Conservation (phyloP, 2,888 invertebrate species). For the Luffia ferchaultella region DNA sequence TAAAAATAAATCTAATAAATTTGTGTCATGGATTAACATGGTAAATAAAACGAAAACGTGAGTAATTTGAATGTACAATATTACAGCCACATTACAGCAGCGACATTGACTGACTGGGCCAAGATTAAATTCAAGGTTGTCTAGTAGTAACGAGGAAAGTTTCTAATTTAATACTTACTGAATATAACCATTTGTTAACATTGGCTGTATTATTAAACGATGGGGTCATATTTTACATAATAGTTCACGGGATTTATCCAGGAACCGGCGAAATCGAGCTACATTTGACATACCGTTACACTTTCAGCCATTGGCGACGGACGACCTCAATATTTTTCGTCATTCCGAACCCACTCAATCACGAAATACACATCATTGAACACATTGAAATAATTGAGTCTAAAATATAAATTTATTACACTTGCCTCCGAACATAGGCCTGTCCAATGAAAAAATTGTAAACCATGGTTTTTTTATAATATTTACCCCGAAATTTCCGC, state of each 20-base stretch:
- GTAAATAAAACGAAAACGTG: neutral
- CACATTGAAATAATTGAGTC: conserved; percentile 7
- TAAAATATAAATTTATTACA: conserved; percentile 5
- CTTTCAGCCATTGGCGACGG: conserved; percentile 20
- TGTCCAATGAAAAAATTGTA: neutral
- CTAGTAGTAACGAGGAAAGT: conserved; percentile 29
- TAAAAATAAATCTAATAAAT: neutral
- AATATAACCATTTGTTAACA: no score
- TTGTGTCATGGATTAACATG: neutral
- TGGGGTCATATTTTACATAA: neutral
- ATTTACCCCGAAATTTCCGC: conserved; percentile 13
- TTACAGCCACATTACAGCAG: conserved; percentile 50
- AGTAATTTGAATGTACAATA: neutral
- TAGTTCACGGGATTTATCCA: neutral
- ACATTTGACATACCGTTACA: conserved; percentile 25
- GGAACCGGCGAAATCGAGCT: neutral
- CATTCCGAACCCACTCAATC: conserved; percentile 12
- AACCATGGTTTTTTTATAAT: conserved; percentile 2
- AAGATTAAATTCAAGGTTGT: conserved; percentile 64
- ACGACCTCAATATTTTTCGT: conserved; percentile 19
- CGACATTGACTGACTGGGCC: conserved; percentile 56
- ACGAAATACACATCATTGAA: conserved; percentile 11
- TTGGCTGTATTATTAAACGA: no score
- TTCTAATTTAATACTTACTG: no score
- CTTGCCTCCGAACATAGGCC: neutral